Conservation (phyloP, 2,113 vertebrate genomes). For the Anas platyrhynchos region DNA sequence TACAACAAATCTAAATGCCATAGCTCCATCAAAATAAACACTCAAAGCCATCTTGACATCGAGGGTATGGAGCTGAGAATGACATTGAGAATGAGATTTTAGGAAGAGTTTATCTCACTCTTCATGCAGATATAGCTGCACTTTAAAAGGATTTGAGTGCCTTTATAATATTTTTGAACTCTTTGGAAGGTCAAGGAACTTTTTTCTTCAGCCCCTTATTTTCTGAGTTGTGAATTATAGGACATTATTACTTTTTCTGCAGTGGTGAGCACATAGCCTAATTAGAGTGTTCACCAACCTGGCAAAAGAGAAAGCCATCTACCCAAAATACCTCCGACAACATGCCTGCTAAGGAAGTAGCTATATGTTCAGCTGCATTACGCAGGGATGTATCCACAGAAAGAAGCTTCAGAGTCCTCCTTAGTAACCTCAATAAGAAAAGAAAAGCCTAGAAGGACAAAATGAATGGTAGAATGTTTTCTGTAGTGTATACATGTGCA, state of each 20-base stretch:
- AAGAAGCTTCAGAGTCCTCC: neutral
- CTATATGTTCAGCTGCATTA: rapidly evolving
- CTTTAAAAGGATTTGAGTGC: constrained; percentile 18
- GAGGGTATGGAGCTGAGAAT: constrained; percentile 17
- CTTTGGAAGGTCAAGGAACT: neutral
- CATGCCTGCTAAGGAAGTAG: neutral
- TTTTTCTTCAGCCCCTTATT: neutral
- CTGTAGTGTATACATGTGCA: neutral
- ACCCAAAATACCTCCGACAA: neutral
- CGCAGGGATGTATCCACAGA: neutral
- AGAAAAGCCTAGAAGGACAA: neutral
- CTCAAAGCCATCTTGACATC: constrained; percentile 12
- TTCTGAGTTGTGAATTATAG: neutral
- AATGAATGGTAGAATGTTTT: neutral
- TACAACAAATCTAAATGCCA: constrained; percentile 38
- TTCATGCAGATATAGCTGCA: constrained; percentile 36
- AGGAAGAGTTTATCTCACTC: constrained; percentile 25
- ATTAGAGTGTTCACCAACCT: neutral
- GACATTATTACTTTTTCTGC: neutral
- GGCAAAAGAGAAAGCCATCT: neutral
- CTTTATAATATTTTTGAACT: neutral
- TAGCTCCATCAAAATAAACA: constrained; percentile 43
- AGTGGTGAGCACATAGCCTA: rapidly evolving
- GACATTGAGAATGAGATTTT: constrained; percentile 43
- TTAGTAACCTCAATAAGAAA: neutral